A percentile compares a stretch with the other conserved stretches of the same genome.
Conservation (phyloP, 2,113 vertebrate species). For the Acanthisitta chloris region DNA sequence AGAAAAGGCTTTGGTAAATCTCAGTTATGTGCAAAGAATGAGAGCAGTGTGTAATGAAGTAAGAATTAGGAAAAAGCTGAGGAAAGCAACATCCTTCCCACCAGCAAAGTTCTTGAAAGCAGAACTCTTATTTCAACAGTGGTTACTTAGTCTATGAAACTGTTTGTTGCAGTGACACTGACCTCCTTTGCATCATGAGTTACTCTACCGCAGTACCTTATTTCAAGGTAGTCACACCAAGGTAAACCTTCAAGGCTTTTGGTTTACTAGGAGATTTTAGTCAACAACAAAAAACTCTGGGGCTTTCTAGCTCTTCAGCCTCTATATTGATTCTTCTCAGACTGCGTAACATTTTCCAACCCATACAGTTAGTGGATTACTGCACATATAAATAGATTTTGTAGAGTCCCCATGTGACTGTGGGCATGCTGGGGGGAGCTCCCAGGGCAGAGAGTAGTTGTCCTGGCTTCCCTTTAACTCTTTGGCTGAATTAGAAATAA, state of each 20-base stretch:
- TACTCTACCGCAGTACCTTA: not conserved
- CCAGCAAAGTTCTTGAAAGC: not conserved
- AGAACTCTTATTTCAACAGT: not conserved
- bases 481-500: not conserved
- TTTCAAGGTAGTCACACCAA: not conserved
- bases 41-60: not conserved
- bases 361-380: not conserved
- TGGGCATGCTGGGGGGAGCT: not conserved
- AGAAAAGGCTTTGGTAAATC: not conserved
- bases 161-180: not conserved
- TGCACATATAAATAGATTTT: not conserved
- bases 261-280: not conserved
- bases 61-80: not conserved
- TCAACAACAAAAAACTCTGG: not conserved
- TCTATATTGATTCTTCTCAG: not conserved
- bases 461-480: not conserved
- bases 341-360: not conserved
- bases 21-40: fast-evolving
- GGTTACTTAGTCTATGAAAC: not conserved
- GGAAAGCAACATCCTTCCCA: not conserved
- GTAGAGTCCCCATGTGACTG: not conserved
- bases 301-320: not conserved
- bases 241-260: not conserved
- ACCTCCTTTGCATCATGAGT: not conserved
- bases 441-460: not conserved